phyloP scores from a whole-genome alignment of 2,113 vertebrate genomes.

The Sciurus niger region DNA sequence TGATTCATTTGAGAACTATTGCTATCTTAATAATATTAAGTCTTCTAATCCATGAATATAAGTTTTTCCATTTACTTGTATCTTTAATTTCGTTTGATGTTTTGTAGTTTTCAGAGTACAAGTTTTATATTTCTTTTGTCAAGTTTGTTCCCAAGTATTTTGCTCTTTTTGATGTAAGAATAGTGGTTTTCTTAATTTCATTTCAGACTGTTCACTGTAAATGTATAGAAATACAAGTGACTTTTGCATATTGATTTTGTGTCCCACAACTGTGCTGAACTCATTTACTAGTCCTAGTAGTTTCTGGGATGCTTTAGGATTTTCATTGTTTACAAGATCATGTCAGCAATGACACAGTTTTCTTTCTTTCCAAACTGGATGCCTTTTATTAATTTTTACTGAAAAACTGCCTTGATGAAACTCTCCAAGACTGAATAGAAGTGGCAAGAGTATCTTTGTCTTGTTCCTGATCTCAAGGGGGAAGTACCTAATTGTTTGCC shows the following conservation, averaged over 20 bases:
- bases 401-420: neutral
- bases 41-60: neutral
- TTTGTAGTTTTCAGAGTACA: neutral
- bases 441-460: neutral
- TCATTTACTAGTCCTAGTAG: slow-evolving; percentile 24
- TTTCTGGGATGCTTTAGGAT: neutral
- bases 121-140: neutral
- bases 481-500: neutral
- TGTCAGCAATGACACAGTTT: neutral
- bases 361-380: neutral
- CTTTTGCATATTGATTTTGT: neutral
- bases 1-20: neutral
- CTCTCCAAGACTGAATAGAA: neutral
- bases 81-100: slow-evolving; percentile 45
- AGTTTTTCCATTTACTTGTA: neutral
- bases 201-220: neutral
- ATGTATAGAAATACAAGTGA: neutral
- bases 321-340: neutral
- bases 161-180: neutral
- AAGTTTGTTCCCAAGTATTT: slow-evolving; percentile 31
- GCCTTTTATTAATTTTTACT: neutral
- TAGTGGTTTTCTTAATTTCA: slow-evolving; percentile 48
- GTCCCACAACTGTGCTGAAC: neutral
- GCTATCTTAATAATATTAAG: slow-evolving; percentile 20
- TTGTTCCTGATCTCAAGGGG: neutral